These are phyloP conservation scores for Channa striata DNA, from an alignment of 2,797 vertebrate species.

Conservation along the genomic window DNA sequence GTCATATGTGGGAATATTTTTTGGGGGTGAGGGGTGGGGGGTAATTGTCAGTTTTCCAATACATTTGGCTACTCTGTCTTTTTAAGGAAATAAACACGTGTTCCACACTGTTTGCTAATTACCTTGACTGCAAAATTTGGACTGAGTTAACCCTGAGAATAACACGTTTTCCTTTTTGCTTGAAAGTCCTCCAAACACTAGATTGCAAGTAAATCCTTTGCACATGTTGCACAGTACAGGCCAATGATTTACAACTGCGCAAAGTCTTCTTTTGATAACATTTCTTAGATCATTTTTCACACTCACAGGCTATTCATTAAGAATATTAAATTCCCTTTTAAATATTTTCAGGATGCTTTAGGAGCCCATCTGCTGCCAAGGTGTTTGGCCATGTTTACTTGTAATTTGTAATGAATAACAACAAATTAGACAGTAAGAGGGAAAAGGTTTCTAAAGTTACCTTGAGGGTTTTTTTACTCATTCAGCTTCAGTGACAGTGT, in stretches of 20 bases:
- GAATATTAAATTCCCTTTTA: constrained; percentile 39
- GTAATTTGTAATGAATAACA: constrained; percentile 45
- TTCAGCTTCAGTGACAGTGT: constrained; percentile 6
- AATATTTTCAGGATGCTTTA: constrained; percentile 35
- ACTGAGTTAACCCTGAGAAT: constrained; percentile 36
- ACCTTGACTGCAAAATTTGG: constrained; percentile 48
- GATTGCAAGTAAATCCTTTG: constrained; percentile 51
- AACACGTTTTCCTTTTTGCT: constrained; percentile 26
- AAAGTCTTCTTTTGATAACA: constrained; percentile 43
- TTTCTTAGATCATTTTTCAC: constrained; percentile 48
- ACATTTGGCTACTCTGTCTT: constrained; percentile 40
- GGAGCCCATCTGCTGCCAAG: constrained; percentile 36
- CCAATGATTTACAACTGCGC: constrained; percentile 36
- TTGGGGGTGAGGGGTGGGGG: too few species aligned
- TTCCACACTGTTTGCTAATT: constrained; percentile 52
- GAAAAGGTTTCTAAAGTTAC: constrained; percentile 16
- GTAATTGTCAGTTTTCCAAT: constrained; percentile 30
- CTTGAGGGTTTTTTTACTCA: constrained; percentile 9
- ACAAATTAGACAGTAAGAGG: constrained; percentile 21
- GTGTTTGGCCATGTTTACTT: constrained; percentile 31
- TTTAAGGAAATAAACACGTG: constrained; percentile 60
- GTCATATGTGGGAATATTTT: constrained; percentile 53
- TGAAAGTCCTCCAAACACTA: constrained; percentile 43
- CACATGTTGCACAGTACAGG: constrained; percentile 43
- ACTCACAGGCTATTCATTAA: constrained; percentile 30